Evolutionary conservation across 2,888 invertebrate genomes (phyloP), one percentile per base, ranked within the genome.

Genomic region (Plebejus melissa): DNA sequence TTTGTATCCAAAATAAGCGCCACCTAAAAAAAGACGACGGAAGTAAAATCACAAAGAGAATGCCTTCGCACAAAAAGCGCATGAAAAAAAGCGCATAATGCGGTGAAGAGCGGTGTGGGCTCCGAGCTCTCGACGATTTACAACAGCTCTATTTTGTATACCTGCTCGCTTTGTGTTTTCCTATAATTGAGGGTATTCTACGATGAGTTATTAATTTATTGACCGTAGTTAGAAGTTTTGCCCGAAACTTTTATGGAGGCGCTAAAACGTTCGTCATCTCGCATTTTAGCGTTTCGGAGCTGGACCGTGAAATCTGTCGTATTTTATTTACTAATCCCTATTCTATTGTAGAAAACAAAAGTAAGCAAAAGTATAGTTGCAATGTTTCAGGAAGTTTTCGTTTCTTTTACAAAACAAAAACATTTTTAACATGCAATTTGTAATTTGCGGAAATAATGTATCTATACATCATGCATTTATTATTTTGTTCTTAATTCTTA

Each of bases 141-240:
- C 86, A 92, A 93, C 93, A 90, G 88, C 93, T 93, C 91, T 91
- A 92, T 92, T 91, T 88, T 91, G 90, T 91, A 90, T 93, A 93
- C 93, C 93, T 93, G 85, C 86, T 83, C 83, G 82, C 85, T 87
- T 88, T 88, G 88, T 90, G 90, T 89, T 91, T 89, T 90, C 81
- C 85, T 79, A 88, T 93, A 90, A 93, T 93, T 92, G 92, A 88
- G 87, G 89, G 89, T 84, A 90, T 88, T 91, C 90, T 88, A 89
- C 92, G 90, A 89, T 91, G 92, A 91, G 86, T 93, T 92, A 93
- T 93, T 92, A 92, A 92, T 93, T 93, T 93, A 93, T 93, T 90
- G 90, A 85, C 85, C 86, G 84, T 87, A 87, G 89, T 65, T 65
- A 65, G 65, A 65, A 65, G 65, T 89, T 89, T 88, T 84, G 87